Conservation (phyloP, 2,113 vertebrate genomes). For the Chlamydotis undulata region DNA sequence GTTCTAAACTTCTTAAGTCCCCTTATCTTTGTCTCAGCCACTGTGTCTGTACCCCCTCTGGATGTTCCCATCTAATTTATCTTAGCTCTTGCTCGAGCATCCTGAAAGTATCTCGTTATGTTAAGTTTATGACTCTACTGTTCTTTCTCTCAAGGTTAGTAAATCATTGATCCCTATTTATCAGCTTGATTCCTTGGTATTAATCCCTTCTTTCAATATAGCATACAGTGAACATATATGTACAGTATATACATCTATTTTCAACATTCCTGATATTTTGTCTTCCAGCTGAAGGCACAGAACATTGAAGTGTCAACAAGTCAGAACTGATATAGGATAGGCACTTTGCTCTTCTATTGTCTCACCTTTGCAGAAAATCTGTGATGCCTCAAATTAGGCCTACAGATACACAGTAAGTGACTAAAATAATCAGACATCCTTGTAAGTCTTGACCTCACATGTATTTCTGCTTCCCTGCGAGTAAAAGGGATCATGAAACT, state of each 20-base stretch:
- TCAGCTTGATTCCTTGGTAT: too few relatives aligned
- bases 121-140: too few relatives aligned
- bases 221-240: neutral
- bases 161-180: too few relatives aligned
- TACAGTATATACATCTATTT: neutral
- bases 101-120: too few relatives aligned
- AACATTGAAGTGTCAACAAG: neutral
- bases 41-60: too few relatives aligned
- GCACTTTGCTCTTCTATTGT: neutral
- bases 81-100: too few relatives aligned
- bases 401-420: neutral
- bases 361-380: neutral
- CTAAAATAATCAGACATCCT: neutral
- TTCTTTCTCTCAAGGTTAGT: too few relatives aligned
- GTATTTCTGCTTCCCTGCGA: neutral
- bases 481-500: neutral
- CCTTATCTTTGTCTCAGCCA: too few relatives aligned
- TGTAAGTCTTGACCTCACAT: neutral
- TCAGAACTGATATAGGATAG: neutral
- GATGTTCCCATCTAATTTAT: too few relatives aligned
- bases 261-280: neutral
- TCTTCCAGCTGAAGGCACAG: neutral
- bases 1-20: too few relatives aligned
- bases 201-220: neutral
- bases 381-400: neutral